Conservation (phyloP, 2,888 invertebrate genomes). For the Petrophora chlorosata region DNA sequence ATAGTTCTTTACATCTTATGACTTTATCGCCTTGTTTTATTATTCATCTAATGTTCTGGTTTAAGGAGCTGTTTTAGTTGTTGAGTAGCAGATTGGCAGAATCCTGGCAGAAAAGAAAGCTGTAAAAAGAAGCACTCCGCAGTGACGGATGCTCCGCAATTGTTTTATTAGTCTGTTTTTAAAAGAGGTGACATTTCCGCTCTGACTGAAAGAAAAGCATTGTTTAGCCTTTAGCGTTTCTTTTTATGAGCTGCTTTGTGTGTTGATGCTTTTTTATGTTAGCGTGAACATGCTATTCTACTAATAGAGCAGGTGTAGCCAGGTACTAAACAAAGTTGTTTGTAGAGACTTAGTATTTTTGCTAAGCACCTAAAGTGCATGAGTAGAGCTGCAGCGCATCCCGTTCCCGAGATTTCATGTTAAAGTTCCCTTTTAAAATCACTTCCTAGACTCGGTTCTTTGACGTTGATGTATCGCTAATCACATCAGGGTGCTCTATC, state of each 20-base stretch:
- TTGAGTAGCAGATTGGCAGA: background rate
- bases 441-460: conserved; percentile 52
- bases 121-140: conserved; percentile 3
- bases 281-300: too few relatives aligned
- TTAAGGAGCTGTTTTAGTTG: background rate
- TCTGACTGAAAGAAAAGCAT: conserved; percentile 8
- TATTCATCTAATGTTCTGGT: conserved; percentile 2
- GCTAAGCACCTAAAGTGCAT: too few relatives aligned
- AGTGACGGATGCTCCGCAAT: conserved; percentile 2
- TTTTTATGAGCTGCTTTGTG: conserved; percentile 18
- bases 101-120: conserved; percentile 1
- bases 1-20: conserved; percentile 13
- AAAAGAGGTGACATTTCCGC: conserved; percentile 5
- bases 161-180: conserved; percentile 14
- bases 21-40: conserved; percentile 10
- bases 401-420: conserved; percentile 4
- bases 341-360: too few relatives aligned
- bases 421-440: conserved; percentile 55
- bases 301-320: too few relatives aligned
- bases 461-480: conserved; percentile 68
- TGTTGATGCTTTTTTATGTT: conserved; percentile 9
- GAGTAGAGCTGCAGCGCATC: too few relatives aligned
- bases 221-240: conserved; percentile 13
- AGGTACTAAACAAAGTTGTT: too few relatives aligned
- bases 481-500: conserved; percentile 16